Percentiles rank a stretch among this genome's conserved stretches.
These are phyloP conservation scores for Vannuccia rotundouncinata DNA, from an alignment of 2,888 invertebrate species.

Conservation along the genomic window DNA sequence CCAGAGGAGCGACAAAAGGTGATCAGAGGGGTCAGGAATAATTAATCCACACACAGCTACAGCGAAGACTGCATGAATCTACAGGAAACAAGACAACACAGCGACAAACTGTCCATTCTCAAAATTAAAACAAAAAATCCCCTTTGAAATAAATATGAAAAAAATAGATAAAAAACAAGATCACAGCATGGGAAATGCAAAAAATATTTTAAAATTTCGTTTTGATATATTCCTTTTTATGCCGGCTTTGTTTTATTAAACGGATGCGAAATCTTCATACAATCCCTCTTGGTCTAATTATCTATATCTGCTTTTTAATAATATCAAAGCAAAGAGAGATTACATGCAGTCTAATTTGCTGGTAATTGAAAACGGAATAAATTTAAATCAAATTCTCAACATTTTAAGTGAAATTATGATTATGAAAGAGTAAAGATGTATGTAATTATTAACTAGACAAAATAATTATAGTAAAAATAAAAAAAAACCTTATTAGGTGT, in stretches of 20 bases:
- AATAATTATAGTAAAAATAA: no score
- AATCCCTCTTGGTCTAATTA: neutral
- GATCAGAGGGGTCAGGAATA: constrained; percentile 5
- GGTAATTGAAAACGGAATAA: neutral
- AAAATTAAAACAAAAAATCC: neutral
- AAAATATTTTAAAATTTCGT: neutral
- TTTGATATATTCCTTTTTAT: no score
- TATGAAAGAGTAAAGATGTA: no score
- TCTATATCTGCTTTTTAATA: neutral
- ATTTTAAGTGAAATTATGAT: no score
- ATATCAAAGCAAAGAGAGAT: neutral
- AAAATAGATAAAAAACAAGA: neutral
- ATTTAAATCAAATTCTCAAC: neutral
- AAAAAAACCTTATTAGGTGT: no score
- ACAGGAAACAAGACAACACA: neutral
- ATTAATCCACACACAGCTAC: constrained; percentile 5
- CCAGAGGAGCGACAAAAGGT: neutral
- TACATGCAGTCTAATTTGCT: neutral
- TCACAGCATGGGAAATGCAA: neutral
- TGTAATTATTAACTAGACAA: no score
- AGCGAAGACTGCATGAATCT: neutral
- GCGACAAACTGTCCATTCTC: neutral
- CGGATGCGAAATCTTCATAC: neutral
- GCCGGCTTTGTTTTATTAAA: neutral
- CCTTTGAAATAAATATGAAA: no score